Percentiles rank a stretch among this genome's conserved stretches.
These are phyloP conservation scores for Scaptomyza graminum DNA, from an alignment of 1,140 invertebrate genomes.

Conservation along the genomic window DNA sequence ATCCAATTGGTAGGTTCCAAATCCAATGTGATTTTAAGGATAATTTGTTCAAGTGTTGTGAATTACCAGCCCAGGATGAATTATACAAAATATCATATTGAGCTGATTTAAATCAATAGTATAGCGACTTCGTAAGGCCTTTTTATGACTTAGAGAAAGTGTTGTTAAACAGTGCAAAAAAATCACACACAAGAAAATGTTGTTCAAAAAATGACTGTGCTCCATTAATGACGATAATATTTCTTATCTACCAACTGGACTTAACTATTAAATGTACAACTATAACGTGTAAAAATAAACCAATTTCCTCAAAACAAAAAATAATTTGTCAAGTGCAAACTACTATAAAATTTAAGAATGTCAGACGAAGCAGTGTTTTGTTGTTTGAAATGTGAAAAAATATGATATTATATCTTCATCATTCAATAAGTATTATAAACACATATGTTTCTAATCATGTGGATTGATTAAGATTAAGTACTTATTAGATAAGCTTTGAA, in stretches of 20 bases:
- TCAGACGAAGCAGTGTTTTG: no score
- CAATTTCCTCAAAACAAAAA: not conserved
- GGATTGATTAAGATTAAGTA: slow-evolving; percentile 7
- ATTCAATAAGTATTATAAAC: not conserved
- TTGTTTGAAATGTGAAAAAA: not conserved
- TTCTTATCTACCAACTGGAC: slow-evolving; percentile 7
- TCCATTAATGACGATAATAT: slow-evolving; percentile 7
- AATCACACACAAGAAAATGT: not conserved
- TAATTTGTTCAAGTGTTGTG: slow-evolving; percentile 16
- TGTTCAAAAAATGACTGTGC: slow-evolving; percentile 8
- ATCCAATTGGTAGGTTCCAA: slow-evolving; percentile 60
- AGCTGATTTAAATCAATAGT: no score
- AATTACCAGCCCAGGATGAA: not conserved
- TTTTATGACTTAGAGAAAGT: not conserved
- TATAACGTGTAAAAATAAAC: not conserved
- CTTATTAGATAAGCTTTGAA: not conserved
- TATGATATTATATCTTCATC: not conserved
- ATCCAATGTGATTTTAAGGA: slow-evolving; percentile 19
- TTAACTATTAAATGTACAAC: not conserved
- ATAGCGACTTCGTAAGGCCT: no score
- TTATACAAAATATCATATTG: not conserved
- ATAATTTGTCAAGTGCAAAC: not conserved
- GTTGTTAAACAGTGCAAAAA: not conserved
- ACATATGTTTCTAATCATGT: slow-evolving; percentile 7
- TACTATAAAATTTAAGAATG: no score